phyloP scores from a whole-genome alignment of 2,113 vertebrate species.

The Oxyruncus cristatus region DNA sequence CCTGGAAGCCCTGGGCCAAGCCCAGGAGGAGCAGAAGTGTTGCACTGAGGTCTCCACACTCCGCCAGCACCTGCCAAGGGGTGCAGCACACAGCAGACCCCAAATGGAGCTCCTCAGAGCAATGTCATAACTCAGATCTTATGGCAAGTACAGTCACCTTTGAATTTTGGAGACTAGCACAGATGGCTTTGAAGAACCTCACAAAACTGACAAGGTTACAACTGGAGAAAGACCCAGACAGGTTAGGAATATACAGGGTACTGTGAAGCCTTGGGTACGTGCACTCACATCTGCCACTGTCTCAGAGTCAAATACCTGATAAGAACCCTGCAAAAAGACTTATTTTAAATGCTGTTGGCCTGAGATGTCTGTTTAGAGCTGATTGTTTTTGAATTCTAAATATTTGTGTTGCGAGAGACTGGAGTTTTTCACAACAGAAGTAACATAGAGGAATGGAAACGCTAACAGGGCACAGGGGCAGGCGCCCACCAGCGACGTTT shows the following conservation, averaged over 20 bases:
- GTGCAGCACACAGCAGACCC: not conserved
- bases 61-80: not conserved
- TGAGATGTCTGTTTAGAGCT: conserved; percentile 2
- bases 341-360: not conserved
- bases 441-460: not conserved
- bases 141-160: conserved; percentile 11
- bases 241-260: conserved; percentile 39
- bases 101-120: conserved; percentile 30
- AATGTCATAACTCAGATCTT: not conserved
- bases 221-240: conserved; percentile 43
- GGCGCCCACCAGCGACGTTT: not conserved
- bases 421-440: conserved; percentile 1
- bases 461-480: not conserved
- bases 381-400: not conserved
- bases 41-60: conserved; percentile 2
- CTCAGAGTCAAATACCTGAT: not conserved
- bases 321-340: conserved; percentile 32
- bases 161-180: conserved; percentile 35
- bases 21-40: not conserved
- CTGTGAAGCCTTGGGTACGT: not conserved
- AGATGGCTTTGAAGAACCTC: conserved; percentile 59
- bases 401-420: not conserved
- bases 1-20: conserved; percentile 32
- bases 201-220: conserved; percentile 15
- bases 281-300: not conserved